A percentile compares a stretch with the other conserved stretches of the same genome.
Evolutionary conservation across 2,113 vertebrate genomes (phyloP).

Genomic region (Engystomops pustulosus): DNA sequence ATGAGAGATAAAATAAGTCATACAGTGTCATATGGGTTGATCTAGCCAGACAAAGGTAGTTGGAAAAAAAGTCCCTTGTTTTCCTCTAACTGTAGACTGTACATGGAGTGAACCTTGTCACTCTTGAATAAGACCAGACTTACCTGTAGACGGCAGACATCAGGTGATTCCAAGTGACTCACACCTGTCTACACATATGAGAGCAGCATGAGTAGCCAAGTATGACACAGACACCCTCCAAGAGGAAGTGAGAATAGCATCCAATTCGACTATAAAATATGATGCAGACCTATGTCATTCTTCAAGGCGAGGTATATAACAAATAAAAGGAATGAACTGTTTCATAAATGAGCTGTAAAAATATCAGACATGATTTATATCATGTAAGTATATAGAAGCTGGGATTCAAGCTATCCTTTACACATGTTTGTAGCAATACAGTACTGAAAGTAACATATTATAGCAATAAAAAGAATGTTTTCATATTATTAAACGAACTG

Average conservation of each 20-base stretch:
- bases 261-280: not conserved
- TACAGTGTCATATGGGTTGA: too few relatives aligned
- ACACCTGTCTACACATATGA: constrained; percentile 22
- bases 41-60: not conserved
- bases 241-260: constrained; percentile 23
- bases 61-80: not conserved
- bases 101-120: not conserved
- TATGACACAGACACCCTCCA: not conserved
- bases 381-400: not conserved
- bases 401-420: too few relatives aligned
- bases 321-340: not conserved
- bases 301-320: not conserved
- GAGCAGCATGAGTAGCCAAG: too few relatives aligned
- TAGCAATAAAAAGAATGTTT: too few relatives aligned
- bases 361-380: not conserved
- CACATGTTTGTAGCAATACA: too few relatives aligned
- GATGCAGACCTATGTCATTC: not conserved
- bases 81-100: not conserved
- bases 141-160: constrained; percentile 22
- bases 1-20: too few relatives aligned
- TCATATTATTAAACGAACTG: too few relatives aligned
- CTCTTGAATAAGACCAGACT: not conserved
- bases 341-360: not conserved
- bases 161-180: constrained; percentile 49
- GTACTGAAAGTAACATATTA: too few relatives aligned